Conservation (phyloP, 1,140 invertebrate genomes). For the Oryctes rhinoceros region DNA sequence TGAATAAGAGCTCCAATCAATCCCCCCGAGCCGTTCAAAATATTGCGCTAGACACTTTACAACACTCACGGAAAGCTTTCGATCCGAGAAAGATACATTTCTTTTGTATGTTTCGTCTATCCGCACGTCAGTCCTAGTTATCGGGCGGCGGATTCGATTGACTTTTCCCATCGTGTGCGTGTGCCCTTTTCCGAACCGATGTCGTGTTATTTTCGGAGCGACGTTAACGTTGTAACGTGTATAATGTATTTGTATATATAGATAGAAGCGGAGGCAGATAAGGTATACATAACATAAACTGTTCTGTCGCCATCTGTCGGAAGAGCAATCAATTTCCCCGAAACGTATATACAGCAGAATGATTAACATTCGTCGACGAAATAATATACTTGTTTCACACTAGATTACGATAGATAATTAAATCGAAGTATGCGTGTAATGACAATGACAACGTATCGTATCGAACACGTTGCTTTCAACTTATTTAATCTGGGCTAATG, state of each 20-base stretch:
- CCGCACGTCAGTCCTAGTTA: slow-evolving; percentile 8
- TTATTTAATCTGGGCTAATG: no score
- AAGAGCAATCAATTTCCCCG: not conserved
- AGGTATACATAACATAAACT: not conserved
- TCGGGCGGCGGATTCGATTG: slow-evolving; percentile 6
- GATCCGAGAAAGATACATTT: not conserved
- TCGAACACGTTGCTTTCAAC: no score
- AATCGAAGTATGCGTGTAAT: no score
- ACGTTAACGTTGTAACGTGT: not conserved
- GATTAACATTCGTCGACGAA: no score
- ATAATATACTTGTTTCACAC: no score
- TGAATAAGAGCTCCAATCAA: not conserved
- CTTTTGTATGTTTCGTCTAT: not conserved
- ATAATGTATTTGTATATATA: no score
- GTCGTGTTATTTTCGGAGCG: not conserved
- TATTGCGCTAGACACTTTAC: not conserved
- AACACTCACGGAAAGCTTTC: not conserved
- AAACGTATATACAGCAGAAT: no score
- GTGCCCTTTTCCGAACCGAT: not conserved
- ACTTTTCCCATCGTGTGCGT: slow-evolving; percentile 2
- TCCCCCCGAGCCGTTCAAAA: not conserved
- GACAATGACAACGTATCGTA: no score
- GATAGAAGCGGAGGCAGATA: not conserved
- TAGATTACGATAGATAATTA: no score
- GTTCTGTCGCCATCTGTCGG: slow-evolving; percentile 7